These are phyloP conservation scores for Mobula hypostoma DNA, from an alignment of 2,113 vertebrate species.

Conservation along the genomic window DNA sequence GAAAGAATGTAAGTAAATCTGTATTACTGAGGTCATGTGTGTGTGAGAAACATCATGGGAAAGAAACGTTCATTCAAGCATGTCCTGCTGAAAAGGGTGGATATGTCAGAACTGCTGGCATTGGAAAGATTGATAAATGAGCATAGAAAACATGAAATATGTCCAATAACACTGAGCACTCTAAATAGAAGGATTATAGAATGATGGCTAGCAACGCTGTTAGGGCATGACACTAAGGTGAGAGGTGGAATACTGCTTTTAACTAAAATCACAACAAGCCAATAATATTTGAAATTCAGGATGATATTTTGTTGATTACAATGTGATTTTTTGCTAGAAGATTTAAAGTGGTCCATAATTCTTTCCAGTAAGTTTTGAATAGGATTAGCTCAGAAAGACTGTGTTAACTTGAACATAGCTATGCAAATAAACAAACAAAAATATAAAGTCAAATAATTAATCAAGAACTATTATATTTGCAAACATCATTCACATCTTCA, in stretches of 20 bases:
- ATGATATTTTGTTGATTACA: neutral
- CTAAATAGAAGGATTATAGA: conserved; percentile 17
- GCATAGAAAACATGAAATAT: neutral
- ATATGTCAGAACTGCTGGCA: neutral
- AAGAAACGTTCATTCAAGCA: neutral
- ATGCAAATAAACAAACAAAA: neutral
- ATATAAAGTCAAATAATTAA: neutral
- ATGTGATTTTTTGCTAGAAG: neutral
- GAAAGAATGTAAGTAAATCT: conserved; percentile 19
- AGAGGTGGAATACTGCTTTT: neutral
- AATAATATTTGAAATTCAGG: neutral
- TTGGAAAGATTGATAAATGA: neutral
- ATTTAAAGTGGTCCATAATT: neutral
- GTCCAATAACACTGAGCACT: neutral
- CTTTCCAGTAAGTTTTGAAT: neutral
- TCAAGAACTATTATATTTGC: neutral
- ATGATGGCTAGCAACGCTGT: neutral
- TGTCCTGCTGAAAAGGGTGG: conserved; percentile 7
- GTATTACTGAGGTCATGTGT: conserved; percentile 9
- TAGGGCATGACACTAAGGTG: neutral
- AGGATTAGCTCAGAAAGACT: neutral
- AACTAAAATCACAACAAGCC: neutral
- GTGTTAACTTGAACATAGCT: neutral
- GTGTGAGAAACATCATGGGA: neutral
- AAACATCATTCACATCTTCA: neutral